Base-by-base conservation (phyloP, 2,888 invertebrate species). In the Torymus texanus region DNA sequence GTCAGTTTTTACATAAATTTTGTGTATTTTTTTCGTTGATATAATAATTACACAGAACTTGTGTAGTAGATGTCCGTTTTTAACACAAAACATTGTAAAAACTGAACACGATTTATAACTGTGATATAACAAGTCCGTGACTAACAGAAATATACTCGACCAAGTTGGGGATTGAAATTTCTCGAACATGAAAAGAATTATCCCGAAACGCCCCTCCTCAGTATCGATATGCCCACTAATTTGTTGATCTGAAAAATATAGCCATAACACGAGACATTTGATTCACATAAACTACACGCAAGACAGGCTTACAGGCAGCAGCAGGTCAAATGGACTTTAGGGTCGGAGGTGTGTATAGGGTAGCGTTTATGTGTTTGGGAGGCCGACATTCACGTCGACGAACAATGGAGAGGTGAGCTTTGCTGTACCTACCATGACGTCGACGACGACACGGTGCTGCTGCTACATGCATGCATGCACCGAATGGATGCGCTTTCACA, bases 361-460 rank as follows among this genome's bases (percentile, higher is more conserved):
- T 10, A 11, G 8, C 14, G 10, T 62, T 24, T 24, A 62, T 41
- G 41, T 41, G 41, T 41, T 41, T 41, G 41, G 41, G 41, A 16
- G 55, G 61, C 3, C 67, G 67, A 67, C 75, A 53, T 59, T 61
- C 75, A 14, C 61, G 55, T 62, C 68, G 29, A 14, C 24, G 68
- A 62, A 75, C 75, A 75, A 75, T 75, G 61, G 58, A 56, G 75
- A 68, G 62, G n/a, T 51, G 61, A 53, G 55, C 68, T 51, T 41
- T 18, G 41, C 62, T 62, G 14, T 62, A 24, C 24, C 21, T 29
- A 11, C 5, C 62, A 29, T 16, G 24, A 59, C 29, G 68, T 14
- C 55, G 24, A 24, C 66, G 41, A 55, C 66, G 53, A 67, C 66
- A 41, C 66, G 55, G n/a, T 14, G 14, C 53, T 55, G 55, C 21